Percentiles rank a stretch among this genome's conserved stretches.
phyloP scores from a whole-genome alignment of 2,888 invertebrate genomes.

The Isotomurus palustris region DNA sequence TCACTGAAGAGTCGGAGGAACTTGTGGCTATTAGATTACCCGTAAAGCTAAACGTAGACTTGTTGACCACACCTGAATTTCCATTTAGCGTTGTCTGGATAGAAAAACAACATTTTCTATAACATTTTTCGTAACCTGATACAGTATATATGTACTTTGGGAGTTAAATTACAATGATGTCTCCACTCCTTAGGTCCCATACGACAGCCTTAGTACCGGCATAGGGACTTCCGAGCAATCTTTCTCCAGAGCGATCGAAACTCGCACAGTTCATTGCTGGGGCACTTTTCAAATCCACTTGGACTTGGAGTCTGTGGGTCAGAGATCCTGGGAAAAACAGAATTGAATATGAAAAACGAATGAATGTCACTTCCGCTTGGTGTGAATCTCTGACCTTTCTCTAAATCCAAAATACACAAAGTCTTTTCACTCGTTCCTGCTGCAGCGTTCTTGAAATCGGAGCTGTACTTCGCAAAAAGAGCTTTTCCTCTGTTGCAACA shows the following conservation, averaged over 20 bases:
- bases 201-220: constrained; percentile 20
- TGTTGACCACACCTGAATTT: constrained; percentile 65
- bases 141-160: no score
- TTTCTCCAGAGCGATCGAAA: constrained; percentile 21
- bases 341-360: no score
- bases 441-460: constrained; percentile 61
- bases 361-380: no score
- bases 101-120: no score
- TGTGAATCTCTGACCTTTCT: constrained; percentile 56
- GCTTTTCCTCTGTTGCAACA: constrained; percentile 57
- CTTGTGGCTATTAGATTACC: constrained; percentile 64
- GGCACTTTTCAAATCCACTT: constrained; percentile 50
- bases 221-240: constrained; percentile 13
- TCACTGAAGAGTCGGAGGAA: constrained; percentile 66
- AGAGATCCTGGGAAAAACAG: no score
- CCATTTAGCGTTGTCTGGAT: constrained; percentile 59
- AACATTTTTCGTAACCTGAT: no score
- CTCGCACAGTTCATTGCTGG: constrained; percentile 73
- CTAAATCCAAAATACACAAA: constrained; percentile 65
- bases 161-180: no score
- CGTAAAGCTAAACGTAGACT: constrained; percentile 65
- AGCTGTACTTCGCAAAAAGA: constrained; percentile 65
- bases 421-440: constrained; percentile 74
- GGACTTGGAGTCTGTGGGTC: no score
- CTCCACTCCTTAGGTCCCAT: constrained; percentile 37